A percentile compares a stretch with the other conserved stretches of the same genome.
These are phyloP conservation scores for Ceyx cyanopectus DNA, from an alignment of 2,113 vertebrate genomes.

Conservation along the genomic window DNA sequence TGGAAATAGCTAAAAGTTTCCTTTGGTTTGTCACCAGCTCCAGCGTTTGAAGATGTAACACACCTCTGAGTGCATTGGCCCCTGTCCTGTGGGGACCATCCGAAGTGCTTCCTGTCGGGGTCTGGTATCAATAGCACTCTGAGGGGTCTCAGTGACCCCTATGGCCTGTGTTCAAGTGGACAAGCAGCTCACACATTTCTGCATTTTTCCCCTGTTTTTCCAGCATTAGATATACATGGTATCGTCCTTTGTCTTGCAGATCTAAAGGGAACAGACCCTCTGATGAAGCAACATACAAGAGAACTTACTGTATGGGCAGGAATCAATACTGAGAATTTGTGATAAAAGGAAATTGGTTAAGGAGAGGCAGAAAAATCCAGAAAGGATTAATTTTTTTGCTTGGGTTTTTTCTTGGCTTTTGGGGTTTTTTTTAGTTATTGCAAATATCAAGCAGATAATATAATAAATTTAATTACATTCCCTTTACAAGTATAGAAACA, in stretches of 20 bases:
- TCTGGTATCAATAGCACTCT: constrained; percentile 69
- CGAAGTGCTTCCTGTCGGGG: constrained; percentile 77
- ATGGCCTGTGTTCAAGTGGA: constrained; percentile 82
- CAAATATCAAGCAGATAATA: not conserved
- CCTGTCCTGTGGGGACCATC: constrained; percentile 55
- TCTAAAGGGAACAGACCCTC: constrained; percentile 21
- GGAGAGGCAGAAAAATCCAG: not conserved
- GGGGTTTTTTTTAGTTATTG: not conserved
- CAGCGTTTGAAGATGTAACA: constrained; percentile 49
- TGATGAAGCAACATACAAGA: not conserved
- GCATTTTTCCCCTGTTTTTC: constrained; percentile 76
- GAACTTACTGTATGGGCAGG: not conserved
- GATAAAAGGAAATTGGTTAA: not conserved
- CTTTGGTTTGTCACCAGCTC: constrained; percentile 55
- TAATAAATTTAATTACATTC: not conserved
- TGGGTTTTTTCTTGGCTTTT: not conserved
- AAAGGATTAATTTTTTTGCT: not conserved
- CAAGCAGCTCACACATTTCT: constrained; percentile 64
- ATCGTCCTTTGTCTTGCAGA: constrained; percentile 37
- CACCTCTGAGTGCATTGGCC: constrained; percentile 54
- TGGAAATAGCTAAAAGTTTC: constrained; percentile 7
- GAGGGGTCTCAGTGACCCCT: constrained; percentile 80
- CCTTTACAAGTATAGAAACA: not conserved
- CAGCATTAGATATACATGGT: constrained; percentile 24
- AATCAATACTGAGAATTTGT: not conserved